phyloP scores from a whole-genome alignment of 2,797 vertebrate species.

The Microhierax caerulescens region DNA sequence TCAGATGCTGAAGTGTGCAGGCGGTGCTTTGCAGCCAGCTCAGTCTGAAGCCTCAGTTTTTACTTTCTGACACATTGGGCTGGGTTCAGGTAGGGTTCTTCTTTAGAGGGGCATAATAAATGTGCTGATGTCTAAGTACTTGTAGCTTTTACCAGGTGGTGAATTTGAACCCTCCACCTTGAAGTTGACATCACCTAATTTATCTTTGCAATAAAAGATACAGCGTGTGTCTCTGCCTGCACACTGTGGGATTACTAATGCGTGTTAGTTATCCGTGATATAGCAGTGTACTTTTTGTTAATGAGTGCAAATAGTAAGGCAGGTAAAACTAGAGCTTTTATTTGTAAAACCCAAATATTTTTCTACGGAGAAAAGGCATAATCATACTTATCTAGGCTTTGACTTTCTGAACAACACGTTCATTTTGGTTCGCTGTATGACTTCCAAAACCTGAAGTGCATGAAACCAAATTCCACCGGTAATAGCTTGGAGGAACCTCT shows the following conservation, averaged over 20 bases:
- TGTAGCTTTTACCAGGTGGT: background rate
- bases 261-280: background rate
- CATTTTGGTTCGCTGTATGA: background rate
- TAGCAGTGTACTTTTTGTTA: background rate
- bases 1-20: background rate
- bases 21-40: background rate
- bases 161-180: background rate
- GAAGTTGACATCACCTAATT: background rate
- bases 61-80: background rate
- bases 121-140: background rate
- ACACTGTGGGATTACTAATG: background rate
- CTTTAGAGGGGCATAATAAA: background rate
- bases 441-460: background rate
- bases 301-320: background rate
- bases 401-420: background rate
- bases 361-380: background rate
- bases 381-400: background rate
- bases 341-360: background rate
- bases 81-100: background rate
- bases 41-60: background rate
- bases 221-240: background rate
- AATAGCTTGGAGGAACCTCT: background rate
- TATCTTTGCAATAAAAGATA: background rate
- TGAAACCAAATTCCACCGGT: background rate
- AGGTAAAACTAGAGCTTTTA: background rate